These are phyloP conservation scores for Nyctereutes procyonoides DNA, from an alignment of 2,113 vertebrate species.

Conservation along the genomic window DNA sequence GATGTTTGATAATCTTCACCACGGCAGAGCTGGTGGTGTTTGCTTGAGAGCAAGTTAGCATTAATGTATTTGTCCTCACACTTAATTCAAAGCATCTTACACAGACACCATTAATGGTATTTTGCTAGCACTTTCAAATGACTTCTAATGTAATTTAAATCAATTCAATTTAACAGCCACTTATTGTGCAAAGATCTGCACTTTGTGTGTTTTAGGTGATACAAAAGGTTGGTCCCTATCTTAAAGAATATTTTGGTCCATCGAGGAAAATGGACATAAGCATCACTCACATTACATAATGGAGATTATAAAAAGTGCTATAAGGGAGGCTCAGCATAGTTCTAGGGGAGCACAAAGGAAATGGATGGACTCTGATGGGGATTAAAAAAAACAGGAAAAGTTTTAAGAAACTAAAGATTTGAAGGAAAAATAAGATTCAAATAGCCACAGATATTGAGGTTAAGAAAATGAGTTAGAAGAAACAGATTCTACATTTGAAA, in stretches of 20 bases:
- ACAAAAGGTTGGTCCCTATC: slow-evolving; percentile 30
- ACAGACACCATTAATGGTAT: slow-evolving; percentile 73
- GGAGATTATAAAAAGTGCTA: not conserved
- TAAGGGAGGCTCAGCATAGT: not conserved
- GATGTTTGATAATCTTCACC: slow-evolving; percentile 68
- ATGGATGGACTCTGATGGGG: not conserved
- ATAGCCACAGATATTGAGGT: not conserved
- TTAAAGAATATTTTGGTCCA: slow-evolving; percentile 45
- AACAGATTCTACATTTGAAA: not conserved
- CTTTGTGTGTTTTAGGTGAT: slow-evolving; percentile 66
- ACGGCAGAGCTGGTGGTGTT: slow-evolving; percentile 65
- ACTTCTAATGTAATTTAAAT: slow-evolving; percentile 79
- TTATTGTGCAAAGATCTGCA: slow-evolving; percentile 71
- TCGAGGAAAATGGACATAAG: not conserved
- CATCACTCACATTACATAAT: slow-evolving; percentile 1
- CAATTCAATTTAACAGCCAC: slow-evolving; percentile 76
- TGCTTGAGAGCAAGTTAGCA: slow-evolving; percentile 73
- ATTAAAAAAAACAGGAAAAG: not conserved
- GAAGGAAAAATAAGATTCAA: slow-evolving; percentile 23
- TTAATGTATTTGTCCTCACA: slow-evolving; percentile 80
- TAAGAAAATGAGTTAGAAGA: not conserved
- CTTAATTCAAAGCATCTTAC: slow-evolving; percentile 74
- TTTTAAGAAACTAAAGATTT: slow-evolving; percentile 23
- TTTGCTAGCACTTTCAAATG: slow-evolving; percentile 78
- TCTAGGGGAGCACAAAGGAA: not conserved